These are phyloP conservation scores for Labrus mixtus DNA, from an alignment of 2,113 vertebrate species.

Conservation along the genomic window DNA sequence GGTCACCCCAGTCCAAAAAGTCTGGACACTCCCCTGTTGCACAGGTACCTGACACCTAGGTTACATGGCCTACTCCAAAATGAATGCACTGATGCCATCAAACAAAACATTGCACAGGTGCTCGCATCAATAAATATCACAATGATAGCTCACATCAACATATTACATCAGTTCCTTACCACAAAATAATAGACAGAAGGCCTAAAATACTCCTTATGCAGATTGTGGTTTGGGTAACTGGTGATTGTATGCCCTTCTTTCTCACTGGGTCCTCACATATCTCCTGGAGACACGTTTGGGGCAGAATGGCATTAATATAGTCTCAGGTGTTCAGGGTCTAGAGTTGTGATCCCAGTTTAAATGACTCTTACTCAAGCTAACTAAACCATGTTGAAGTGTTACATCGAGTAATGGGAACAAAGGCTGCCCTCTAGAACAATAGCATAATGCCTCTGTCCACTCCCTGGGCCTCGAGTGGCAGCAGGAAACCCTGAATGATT, in stretches of 20 bases:
- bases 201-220: not conserved
- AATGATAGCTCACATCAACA: no score
- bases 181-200: not conserved
- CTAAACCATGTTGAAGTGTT: no score
- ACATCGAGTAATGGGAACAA: no score
- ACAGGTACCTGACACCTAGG: not conserved
- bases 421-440: not conserved
- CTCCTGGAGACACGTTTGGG: not conserved
- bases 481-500: not conserved
- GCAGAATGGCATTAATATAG: not conserved
- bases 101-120: no score
- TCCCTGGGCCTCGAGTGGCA: not conserved
- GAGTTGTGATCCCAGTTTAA: not conserved
- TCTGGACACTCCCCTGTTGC: not conserved
- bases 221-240: not conserved
- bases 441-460: no score
- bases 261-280: not conserved
- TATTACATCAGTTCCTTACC: no score
- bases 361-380: not conserved
- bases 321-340: not conserved
- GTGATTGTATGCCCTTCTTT: not conserved
- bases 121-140: no score
- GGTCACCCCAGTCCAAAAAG: no score
- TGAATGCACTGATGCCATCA: no score
- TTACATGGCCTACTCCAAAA: no score